phyloP scores from a whole-genome alignment of 1,140 invertebrate species.

The Vollenhovia emeryi region DNA sequence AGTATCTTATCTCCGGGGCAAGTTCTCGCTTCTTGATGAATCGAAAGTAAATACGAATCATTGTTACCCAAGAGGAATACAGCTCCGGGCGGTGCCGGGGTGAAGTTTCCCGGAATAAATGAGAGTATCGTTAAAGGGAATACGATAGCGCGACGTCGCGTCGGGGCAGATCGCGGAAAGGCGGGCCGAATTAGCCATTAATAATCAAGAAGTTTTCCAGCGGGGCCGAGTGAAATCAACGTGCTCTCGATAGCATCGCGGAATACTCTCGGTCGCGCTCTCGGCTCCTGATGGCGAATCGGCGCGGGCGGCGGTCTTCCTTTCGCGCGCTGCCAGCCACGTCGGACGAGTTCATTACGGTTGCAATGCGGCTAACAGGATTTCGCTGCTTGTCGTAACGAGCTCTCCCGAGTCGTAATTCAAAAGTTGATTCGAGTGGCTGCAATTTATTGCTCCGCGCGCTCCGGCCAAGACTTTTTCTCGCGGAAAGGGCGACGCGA shows the following conservation, averaged over 20 bases:
- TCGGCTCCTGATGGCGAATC: neutral
- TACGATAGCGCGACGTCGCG: neutral
- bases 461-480: conserved; percentile 24
- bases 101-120: conserved; percentile 8
- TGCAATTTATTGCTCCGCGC: conserved; percentile 55
- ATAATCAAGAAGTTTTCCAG: conserved; percentile 48
- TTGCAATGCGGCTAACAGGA: conserved; percentile 66
- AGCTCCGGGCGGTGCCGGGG: neutral
- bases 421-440: conserved; percentile 71
- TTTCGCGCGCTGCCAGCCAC: conserved; percentile 43
- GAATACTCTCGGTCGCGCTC: neutral
- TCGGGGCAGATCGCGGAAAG: neutral
- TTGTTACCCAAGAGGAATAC: neutral
- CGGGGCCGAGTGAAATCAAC: conserved; percentile 23
- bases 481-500: conserved; percentile 13
- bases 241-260: neutral
- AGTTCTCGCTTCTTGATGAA: neutral
- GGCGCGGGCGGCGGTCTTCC: conserved; percentile 1
- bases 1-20: neutral
- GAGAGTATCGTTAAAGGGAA: conserved; percentile 4
- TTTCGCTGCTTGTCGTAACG: conserved; percentile 62
- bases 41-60: neutral
- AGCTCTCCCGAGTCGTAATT: conserved; percentile 66
- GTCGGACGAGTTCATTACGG: conserved; percentile 68
- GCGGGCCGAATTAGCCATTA: conserved; percentile 18